Percentiles rank a stretch among this genome's conserved stretches.
Evolutionary conservation across 2,113 vertebrate species (phyloP).

Genomic region (Oxyura jamaicensis): DNA sequence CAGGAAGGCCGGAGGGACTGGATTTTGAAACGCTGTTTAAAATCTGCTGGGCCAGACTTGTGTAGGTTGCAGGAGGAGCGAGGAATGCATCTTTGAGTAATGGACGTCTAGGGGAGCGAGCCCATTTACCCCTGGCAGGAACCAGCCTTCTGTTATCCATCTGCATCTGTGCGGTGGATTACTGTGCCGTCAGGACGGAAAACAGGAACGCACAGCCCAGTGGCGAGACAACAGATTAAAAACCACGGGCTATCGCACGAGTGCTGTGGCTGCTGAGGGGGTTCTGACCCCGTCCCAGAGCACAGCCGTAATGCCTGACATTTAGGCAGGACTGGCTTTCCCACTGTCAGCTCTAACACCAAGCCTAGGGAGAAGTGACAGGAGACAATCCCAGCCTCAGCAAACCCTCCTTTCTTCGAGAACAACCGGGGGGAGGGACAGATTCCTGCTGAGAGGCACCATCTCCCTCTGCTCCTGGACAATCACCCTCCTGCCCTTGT

Average conservation of each 20-base stretch:
- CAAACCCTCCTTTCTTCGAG: neutral
- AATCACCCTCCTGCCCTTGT: neutral
- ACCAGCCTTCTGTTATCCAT: neutral
- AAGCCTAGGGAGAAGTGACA: neutral
- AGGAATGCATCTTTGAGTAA: neutral
- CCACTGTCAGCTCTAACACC: neutral
- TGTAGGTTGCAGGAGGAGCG: neutral
- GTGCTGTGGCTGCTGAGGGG: neutral
- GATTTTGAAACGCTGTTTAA: neutral
- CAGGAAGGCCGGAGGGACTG: neutral
- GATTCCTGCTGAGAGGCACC: rapidly evolving
- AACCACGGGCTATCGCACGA: rapidly evolving
- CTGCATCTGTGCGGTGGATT: neutral
- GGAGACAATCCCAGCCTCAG: neutral
- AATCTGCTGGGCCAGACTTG: neutral
- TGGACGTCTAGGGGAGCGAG: rapidly evolving
- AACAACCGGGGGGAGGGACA: neutral
- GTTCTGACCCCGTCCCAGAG: neutral
- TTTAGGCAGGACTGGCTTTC: neutral
- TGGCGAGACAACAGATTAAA: neutral
- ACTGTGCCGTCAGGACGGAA: neutral
- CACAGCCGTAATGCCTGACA: neutral
- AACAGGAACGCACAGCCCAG: neutral
- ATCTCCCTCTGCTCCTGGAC: neutral
- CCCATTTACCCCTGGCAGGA: neutral